These are phyloP conservation scores for Luperina testacea DNA, from an alignment of 2,888 invertebrate species.

Conservation along the genomic window DNA sequence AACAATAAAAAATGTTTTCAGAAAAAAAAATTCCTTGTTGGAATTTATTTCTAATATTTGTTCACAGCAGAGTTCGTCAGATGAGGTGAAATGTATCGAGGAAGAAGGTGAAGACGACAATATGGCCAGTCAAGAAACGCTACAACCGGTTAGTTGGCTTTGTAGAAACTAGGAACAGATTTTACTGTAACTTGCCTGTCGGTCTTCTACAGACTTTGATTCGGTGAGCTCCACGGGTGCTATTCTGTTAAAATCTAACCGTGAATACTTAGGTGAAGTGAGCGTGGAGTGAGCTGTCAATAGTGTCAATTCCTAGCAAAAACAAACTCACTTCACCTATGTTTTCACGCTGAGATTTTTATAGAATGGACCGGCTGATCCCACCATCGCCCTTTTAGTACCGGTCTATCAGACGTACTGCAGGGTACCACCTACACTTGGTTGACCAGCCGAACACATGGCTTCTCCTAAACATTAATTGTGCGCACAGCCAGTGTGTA, in stretches of 20 bases:
- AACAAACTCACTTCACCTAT: too few relatives aligned
- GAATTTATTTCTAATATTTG: constrained; percentile 5
- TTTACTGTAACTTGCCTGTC: neutral
- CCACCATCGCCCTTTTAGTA: neutral
- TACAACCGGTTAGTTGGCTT: constrained; percentile 81
- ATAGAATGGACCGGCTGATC: too few relatives aligned
- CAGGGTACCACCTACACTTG: neutral
- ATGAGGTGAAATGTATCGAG: constrained; percentile 93
- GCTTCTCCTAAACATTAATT: neutral
- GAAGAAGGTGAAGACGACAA: constrained; percentile 92
- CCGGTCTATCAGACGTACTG: neutral
- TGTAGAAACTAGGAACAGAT: neutral
- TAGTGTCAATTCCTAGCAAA: too few relatives aligned
- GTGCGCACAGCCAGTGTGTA: neutral
- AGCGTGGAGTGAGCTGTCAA: too few relatives aligned
- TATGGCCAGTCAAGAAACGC: constrained; percentile 88
- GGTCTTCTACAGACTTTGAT: neutral
- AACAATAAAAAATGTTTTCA: neutral
- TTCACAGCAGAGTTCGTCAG: constrained; percentile 90
- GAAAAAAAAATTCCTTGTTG: too few relatives aligned
- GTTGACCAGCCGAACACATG: neutral
- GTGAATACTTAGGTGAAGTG: too few relatives aligned
- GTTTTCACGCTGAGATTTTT: too few relatives aligned
- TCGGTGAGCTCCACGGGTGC: neutral
- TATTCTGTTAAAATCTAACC: too few relatives aligned